Base-by-base conservation (phyloP, 2,113 vertebrate genomes). In the Stigmatopora argus region DNA sequence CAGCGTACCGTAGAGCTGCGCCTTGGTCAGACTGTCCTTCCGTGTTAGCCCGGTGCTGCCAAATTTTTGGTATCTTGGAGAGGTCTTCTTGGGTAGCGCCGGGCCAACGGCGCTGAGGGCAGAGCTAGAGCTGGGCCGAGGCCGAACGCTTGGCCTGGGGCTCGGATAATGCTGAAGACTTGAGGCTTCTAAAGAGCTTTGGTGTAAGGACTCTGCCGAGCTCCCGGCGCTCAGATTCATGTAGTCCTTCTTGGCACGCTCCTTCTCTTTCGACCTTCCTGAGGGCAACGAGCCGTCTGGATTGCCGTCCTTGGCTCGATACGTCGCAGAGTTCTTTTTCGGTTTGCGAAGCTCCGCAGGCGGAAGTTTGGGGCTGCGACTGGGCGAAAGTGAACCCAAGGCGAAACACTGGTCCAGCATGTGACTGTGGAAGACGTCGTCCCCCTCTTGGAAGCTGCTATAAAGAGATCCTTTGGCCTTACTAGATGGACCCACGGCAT, bases 11-110 rank as follows among this genome's bases (percentile, higher is more conserved):
- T 99, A 98, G 49, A 98, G 82, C 88, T 99, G 97, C 74, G 97
- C 96, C 89, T 97, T 98, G 68, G 94, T 99, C 79, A 99, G 92
- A 82, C 95, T 98, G 88, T 98, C 95, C 84, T 98, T 99, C 70
- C 96, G 92, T 62, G 92, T 96, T 72, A 99, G 90, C 73, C 95
- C 94, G 0, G 93, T 90, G 75, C 92, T 93, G 62, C 92, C 93
- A 85, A 92, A 93, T 90, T 94, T 91, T 72, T 95, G 93, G 82
- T 94, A 93, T 87, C 92, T 92, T 61, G 92, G 89, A 71, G 92
- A 93, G 55, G 90, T 92, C 79, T 93, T 92, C 78, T 90, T 94
- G 47, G 90, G 85, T 53, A 90, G 87, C 0, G 86, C 64, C 10
- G 92, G 92, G 80, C 89, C 92, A 4, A 91, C 83, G 44, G 84